Base-by-base conservation (phyloP, 2,888 invertebrate species). In the Chalcis sispes region DNA sequence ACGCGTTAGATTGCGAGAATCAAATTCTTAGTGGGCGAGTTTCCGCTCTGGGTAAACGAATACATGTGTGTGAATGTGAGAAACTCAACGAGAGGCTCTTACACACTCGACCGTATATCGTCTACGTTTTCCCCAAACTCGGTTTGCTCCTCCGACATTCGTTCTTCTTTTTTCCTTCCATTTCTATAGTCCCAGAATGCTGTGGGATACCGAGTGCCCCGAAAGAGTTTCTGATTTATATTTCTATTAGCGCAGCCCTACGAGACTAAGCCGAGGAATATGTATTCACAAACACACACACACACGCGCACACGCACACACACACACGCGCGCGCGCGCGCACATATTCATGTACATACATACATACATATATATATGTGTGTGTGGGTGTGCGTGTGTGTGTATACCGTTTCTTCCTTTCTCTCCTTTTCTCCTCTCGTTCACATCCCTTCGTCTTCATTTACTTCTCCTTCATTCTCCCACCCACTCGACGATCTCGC, bases 151-250 rank as follows among this genome's bases (percentile, higher is more conserved):
- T 8, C 32, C 32, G 5, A 32, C 32, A 3, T 32, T 32, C 32
- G 5, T 61, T 13, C n/a, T n/a, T 20, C 25, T 40, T 15, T 15
- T 23, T 50, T 50, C 25, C 15, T 52, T 23, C 8, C 32, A 3
- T 32, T 32, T 32, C 32, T 7, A 15, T 10, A 18, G 29, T 48
- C 18, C 2, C 64, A 23, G 29, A 25, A 48, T 29, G 18, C 20
- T 2, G 13, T 20, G 23, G 10, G 48, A 52, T 25, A 15, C 59
- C 56, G 76, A 75, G 66, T 59, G 54, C 70, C 46, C 54, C 71
- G 67, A 76, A 71, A 73, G 71, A 70, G 71, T 78, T 79, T 78
- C 74, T 78, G 78, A 80, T 80, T 81, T 79, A 77, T 80, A 74
- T 77, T 62, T 76, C 72, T 64, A 77, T 78, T 62, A 69, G 15